phyloP scores from a whole-genome alignment of 2,888 invertebrate species.

The Biston stratarius region DNA sequence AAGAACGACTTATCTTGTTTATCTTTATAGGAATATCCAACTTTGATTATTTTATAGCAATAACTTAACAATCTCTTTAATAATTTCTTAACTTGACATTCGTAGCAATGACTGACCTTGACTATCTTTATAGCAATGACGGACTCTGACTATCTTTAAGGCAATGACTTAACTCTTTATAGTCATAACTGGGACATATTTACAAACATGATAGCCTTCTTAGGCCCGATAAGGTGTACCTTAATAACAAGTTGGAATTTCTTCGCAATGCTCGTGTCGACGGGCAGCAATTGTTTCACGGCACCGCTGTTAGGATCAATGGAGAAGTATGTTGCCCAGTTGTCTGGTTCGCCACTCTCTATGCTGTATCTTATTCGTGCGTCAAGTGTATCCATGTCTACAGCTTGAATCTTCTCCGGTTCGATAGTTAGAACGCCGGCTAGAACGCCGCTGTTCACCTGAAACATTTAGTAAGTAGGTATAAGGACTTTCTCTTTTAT shows the following conservation, averaged over 20 bases:
- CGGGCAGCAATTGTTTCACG: conserved; percentile 92
- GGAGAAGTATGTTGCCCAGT: conserved; percentile 92
- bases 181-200: too few species aligned
- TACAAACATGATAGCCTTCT: too few species aligned
- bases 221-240: conserved; percentile 69
- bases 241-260: conserved; percentile 93
- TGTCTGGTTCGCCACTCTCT: conserved; percentile 92
- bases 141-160: too few species aligned
- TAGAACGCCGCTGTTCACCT: conserved; percentile 93
- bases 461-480: conserved; percentile 8
- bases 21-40: too few species aligned
- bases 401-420: conserved; percentile 95
- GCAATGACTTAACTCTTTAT: too few species aligned
- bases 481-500: too few species aligned
- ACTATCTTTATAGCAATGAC: too few species aligned
- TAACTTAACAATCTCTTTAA: too few species aligned
- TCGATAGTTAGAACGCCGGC: conserved; percentile 93
- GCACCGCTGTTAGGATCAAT: conserved; percentile 93
- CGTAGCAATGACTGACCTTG: too few species aligned
- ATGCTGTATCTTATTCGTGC: conserved; percentile 94
- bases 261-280: conserved; percentile 92
- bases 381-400: conserved; percentile 95
- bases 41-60: too few species aligned
- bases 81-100: too few species aligned
- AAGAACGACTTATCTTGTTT: too few species aligned